Base-by-base conservation (phyloP, 64 coral and sea anemone species). In the Porites lutea region DNA sequence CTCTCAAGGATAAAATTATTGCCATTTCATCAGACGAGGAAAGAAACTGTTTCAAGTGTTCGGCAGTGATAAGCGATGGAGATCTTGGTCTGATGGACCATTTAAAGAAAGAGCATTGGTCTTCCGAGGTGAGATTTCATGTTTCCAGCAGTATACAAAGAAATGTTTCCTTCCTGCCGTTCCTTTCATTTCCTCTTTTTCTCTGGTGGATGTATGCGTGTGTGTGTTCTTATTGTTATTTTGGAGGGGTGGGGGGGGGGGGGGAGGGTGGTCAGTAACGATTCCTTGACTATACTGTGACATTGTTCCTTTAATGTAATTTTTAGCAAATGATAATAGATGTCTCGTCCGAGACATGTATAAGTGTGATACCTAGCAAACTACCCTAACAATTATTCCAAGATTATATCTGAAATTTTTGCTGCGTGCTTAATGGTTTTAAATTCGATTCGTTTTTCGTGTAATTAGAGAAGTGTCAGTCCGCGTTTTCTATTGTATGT, bases 11-110 rank as follows among this genome's bases (percentile, higher is more conserved):
- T 54, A 79, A 54, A 20, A 48, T 79, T 79, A 52, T 79, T 54
- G 55, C 55, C 76, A 79, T 79, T 79, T 79, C 76, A 52, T 79
- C 76, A 53, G 76, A 79, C 18, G 76, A 79, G 20, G 76, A 79
- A 52, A 79, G 49, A 48, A 53, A 48, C 76, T 79, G 76, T 79
- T 79, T 46, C 12, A 47, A 79, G 55, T 79, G 45, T 79, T 54
- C 19, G 20, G 43, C 74, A 77, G 74, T 77, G 74, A 77, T 77
- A 77, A 48, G 37, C 43, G 74, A 50, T 77, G 74, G 74, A 77
- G 74, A 77, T 77, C 13, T 77, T 48, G 76, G 48, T 54, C 76
- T 79, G 76, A 79, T 79, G 76, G 76, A 79, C 49, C 76, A 79
- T 79, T 48, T 79, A 49, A 79, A 79, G 52, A 79, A 79, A 79